These are phyloP conservation scores for Syrphus vitripennis DNA, from an alignment of 2,888 invertebrate species.

Conservation along the genomic window DNA sequence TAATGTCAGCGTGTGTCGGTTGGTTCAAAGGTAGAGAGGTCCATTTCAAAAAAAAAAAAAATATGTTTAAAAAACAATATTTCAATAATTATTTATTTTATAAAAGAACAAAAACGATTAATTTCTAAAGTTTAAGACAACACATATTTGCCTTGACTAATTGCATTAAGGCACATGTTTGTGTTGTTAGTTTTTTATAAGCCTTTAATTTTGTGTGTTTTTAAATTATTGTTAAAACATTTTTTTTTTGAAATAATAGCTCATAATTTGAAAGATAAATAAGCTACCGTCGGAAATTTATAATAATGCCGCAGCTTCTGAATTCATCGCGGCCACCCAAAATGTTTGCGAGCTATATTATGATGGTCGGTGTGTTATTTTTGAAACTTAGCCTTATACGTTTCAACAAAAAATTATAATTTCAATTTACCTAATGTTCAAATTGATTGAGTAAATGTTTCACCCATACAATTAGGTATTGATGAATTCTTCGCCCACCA, in stretches of 20 bases:
- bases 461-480: background rate
- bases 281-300: conserved; percentile 20
- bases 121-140: too few species aligned
- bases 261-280: conserved; percentile 55
- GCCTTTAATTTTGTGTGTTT: conserved; percentile 37
- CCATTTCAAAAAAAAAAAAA: too few species aligned
- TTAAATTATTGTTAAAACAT: background rate
- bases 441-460: conserved; percentile 66
- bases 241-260: conserved; percentile 56
- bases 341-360: conserved; percentile 12
- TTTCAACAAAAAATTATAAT: conserved; percentile 26
- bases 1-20: too few species aligned
- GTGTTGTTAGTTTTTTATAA: conserved; percentile 53
- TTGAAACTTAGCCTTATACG: conserved; percentile 6
- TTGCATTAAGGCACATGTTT: background rate
- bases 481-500: conserved; percentile 46
- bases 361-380: conserved; percentile 49
- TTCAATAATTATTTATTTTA: too few species aligned
- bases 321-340: conserved; percentile 58
- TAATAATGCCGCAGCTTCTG: conserved; percentile 7
- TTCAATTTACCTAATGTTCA: conserved; percentile 63
- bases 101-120: too few species aligned
- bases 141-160: background rate
- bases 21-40: too few species aligned
- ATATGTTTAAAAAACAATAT: too few species aligned